Evolutionary conservation across 1,140 invertebrate species (phyloP).

Genomic region (Rhopalosiphum maidis): DNA sequence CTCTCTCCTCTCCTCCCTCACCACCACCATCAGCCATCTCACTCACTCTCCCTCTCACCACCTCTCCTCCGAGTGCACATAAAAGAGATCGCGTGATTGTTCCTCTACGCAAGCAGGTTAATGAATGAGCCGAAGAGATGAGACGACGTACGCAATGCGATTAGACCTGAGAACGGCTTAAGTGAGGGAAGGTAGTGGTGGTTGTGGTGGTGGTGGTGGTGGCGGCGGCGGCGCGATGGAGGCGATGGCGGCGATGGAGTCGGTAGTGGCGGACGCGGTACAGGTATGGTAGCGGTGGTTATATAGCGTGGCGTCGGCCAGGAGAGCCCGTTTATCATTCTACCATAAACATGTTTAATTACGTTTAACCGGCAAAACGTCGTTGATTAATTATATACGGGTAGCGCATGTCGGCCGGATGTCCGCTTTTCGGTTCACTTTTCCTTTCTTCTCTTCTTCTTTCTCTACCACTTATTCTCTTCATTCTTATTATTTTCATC

Average conservation of each 20-base stretch:
- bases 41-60: neutral
- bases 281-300: neutral
- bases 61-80: neutral
- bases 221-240: neutral
- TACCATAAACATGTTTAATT: slow-evolving; percentile 56
- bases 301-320: neutral
- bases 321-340: slow-evolving; percentile 48
- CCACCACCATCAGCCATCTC: no score
- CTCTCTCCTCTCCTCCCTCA: neutral
- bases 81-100: neutral
- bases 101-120: slow-evolving; percentile 19
- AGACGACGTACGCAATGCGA: neutral
- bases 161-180: slow-evolving; percentile 43
- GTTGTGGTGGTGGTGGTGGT: neutral
- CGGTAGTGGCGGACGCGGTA: no score
- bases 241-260: neutral
- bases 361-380: slow-evolving; percentile 50
- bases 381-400: slow-evolving; percentile 53
- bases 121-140: slow-evolving; percentile 23
- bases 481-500: neutral
- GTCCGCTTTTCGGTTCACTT: neutral
- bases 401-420: slow-evolving; percentile 43
- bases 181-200: neutral
- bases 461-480: neutral
- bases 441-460: neutral